A percentile compares a stretch with the other conserved stretches of the same genome.
phyloP scores from a whole-genome alignment of 1,140 invertebrate genomes.

The Episyrphus balteatus region DNA sequence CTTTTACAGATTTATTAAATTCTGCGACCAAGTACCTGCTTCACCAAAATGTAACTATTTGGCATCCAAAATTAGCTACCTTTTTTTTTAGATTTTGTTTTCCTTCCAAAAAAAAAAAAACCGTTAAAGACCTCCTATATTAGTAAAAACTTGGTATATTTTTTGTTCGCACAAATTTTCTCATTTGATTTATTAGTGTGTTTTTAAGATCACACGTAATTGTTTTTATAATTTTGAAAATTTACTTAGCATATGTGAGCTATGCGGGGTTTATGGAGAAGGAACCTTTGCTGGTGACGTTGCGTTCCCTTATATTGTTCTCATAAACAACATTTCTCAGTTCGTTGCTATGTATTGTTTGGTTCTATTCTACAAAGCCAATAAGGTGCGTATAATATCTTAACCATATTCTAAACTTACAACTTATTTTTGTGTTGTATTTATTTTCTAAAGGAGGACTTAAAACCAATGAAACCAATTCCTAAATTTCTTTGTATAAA shows the following conservation, averaged over 20 bases:
- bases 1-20: no score
- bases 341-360: conserved; percentile 95
- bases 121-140: no score
- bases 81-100: no score
- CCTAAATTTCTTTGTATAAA: conserved; percentile 97
- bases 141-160: no score
- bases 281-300: conserved; percentile 74
- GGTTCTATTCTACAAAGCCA: conserved; percentile 86
- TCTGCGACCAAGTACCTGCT: no score
- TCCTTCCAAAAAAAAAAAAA: no score
- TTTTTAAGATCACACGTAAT: no score
- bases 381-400: conserved; percentile 44
- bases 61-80: no score
- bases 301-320: conserved; percentile 83
- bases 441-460: conserved; percentile 42
- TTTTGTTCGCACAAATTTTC: no score
- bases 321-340: conserved; percentile 89
- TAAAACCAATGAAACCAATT: conserved; percentile 84
- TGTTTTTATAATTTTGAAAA: conserved; percentile 1
- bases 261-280: conserved; percentile 77
- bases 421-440: conserved; percentile 2
- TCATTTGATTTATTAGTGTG: no score
- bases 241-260: conserved; percentile 64
- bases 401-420: no score
- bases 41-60: no score